Conservation (phyloP, 1,140 invertebrate genomes). For the Pogonognathellus flavescens region DNA sequence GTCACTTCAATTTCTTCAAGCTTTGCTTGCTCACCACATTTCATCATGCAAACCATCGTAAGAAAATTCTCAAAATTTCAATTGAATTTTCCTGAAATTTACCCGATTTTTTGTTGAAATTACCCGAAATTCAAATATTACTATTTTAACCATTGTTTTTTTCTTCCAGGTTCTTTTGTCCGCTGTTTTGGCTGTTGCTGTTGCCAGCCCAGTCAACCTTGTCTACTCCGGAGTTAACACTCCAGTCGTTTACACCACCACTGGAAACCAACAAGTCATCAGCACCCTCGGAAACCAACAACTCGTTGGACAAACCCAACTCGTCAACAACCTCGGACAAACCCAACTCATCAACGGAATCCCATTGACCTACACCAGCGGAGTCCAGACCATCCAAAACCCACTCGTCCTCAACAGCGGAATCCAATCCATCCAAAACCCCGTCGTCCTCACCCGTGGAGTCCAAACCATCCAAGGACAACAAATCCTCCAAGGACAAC, state of each 20-base stretch:
- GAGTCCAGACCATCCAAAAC: neutral
- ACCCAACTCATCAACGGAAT: neutral
- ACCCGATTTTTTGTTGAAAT: neutral
- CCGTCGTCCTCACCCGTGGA: conserved; percentile 25
- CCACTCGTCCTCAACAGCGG: conserved; percentile 16
- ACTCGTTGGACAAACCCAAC: neutral
- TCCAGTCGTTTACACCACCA: conserved; percentile 26
- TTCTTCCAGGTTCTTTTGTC: conserved; percentile 42
- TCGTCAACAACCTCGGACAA: neutral
- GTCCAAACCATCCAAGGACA: neutral
- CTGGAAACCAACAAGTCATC: neutral
- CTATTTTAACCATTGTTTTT: neutral
- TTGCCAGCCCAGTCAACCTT: conserved; percentile 24
- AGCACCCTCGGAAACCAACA: conserved; percentile 7
- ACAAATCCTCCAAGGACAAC: neutral
- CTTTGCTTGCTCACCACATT: neutral
- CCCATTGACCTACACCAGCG: neutral
- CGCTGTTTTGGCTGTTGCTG: conserved; percentile 27
- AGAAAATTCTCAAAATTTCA: conserved; percentile 18
- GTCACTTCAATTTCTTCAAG: neutral
- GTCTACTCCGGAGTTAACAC: conserved; percentile 2
- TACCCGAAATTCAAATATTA: neutral
- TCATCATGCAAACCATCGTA: conserved; percentile 57
- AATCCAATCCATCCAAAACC: neutral
- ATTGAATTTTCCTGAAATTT: conserved; percentile 29